These are phyloP conservation scores for Polydrusus pterygomalis DNA, from an alignment of 2,888 invertebrate genomes.

Conservation along the genomic window DNA sequence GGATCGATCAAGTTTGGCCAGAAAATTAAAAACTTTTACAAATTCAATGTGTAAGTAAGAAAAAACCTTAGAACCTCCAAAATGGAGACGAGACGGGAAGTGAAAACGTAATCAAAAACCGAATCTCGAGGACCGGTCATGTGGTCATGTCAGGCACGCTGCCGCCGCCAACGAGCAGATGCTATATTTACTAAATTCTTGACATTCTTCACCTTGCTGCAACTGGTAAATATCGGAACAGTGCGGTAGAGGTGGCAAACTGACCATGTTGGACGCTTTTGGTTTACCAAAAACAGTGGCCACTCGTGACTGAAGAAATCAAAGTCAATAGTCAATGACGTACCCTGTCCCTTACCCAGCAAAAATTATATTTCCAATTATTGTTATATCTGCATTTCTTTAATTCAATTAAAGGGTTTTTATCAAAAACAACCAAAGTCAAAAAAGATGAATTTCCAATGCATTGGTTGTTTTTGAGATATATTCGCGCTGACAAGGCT, in stretches of 20 bases:
- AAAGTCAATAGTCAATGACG: too few species aligned
- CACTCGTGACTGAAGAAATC: neutral
- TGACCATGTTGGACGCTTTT: neutral
- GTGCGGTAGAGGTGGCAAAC: neutral
- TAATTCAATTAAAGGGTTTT: too few species aligned
- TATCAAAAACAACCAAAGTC: too few species aligned
- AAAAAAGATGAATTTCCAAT: too few species aligned
- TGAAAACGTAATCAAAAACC: conserved; percentile 46
- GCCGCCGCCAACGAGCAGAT: conserved; percentile 35
- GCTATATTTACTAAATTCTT: conserved; percentile 49
- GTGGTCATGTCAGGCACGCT: conserved; percentile 42
- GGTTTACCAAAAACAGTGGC: neutral
- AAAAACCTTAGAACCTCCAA: neutral
- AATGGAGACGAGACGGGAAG: conserved; percentile 35
- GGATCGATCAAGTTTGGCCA: too few species aligned
- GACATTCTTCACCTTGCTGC: conserved; percentile 37
- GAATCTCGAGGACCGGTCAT: conserved; percentile 38
- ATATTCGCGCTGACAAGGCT: too few species aligned
- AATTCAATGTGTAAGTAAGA: too few species aligned
- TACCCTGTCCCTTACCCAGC: too few species aligned
- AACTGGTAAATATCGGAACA: conserved; percentile 21
- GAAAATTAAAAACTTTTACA: too few species aligned
- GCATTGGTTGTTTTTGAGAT: too few species aligned
- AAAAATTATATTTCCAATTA: too few species aligned
- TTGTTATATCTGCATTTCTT: too few species aligned